These are phyloP conservation scores for Papilio xuthus DNA, from an alignment of 1,140 invertebrate genomes.

Conservation along the genomic window DNA sequence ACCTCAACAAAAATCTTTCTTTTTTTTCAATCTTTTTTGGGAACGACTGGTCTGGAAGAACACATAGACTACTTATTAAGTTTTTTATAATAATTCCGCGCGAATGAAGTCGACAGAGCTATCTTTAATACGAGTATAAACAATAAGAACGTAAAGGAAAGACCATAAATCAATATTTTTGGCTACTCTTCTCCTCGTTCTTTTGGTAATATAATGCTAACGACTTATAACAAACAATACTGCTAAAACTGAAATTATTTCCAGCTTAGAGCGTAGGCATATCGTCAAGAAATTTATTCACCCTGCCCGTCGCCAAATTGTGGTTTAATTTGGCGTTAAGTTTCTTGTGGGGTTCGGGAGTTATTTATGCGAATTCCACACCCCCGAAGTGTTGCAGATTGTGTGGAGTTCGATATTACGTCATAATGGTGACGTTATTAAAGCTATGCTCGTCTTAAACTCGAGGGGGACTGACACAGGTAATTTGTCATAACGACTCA, in stretches of 20 bases:
- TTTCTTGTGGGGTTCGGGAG: slow-evolving; percentile 55
- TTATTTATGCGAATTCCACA: slow-evolving; percentile 62
- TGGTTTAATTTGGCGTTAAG: slow-evolving; percentile 71
- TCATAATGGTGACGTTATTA: slow-evolving; percentile 43
- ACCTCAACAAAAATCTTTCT: slow-evolving; percentile 16
- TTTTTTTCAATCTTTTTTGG: slow-evolving; percentile 13
- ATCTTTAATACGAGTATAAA: no score
- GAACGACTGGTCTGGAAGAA: neutral
- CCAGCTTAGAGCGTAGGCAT: slow-evolving; percentile 50
- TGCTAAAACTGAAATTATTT: slow-evolving; percentile 55
- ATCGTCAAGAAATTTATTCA: slow-evolving; percentile 68
- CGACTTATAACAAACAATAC: slow-evolving; percentile 29
- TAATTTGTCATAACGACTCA: slow-evolving; percentile 2
- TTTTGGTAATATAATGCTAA: neutral
- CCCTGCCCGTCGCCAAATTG: slow-evolving; percentile 60
- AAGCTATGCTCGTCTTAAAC: slow-evolving; percentile 13
- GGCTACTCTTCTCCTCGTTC: neutral
- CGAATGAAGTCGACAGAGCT: no score
- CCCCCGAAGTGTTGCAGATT: slow-evolving; percentile 50
- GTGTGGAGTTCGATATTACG: slow-evolving; percentile 44
- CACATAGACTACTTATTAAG: no score
- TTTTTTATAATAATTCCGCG: no score
- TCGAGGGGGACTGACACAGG: neutral
- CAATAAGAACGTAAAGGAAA: neutral
- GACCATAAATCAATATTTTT: neutral